These are phyloP conservation scores for Luperina testacea DNA, from an alignment of 2,888 invertebrate species.

Conservation along the genomic window DNA sequence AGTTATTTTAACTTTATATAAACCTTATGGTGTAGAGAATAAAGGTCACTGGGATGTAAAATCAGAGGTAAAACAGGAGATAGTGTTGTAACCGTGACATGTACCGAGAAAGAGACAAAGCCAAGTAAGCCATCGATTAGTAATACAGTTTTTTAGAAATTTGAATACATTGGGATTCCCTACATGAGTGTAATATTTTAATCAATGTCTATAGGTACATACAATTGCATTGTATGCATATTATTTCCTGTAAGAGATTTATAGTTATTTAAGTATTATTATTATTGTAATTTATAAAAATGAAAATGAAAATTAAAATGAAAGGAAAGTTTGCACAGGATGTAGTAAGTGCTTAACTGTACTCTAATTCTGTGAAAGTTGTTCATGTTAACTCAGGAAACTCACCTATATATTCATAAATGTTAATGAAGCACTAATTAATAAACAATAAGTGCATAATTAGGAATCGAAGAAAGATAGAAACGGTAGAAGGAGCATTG, in stretches of 20 bases:
- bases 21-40: no score
- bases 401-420: background rate
- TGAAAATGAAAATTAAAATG: conserved; percentile 13
- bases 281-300: no score
- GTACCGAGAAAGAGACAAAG: background rate
- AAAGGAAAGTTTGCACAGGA: background rate
- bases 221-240: conserved; percentile 36
- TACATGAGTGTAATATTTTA: conserved; percentile 16
- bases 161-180: conserved; percentile 25
- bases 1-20: no score
- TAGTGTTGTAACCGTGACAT: background rate
- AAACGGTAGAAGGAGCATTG: background rate
- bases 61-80: background rate
- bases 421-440: background rate
- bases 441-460: background rate
- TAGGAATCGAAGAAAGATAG: background rate
- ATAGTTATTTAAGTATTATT: background rate
- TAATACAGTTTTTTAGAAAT: conserved; percentile 32
- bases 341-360: background rate
- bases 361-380: background rate
- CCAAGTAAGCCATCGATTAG: conserved; percentile 6
- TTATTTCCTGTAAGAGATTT: conserved; percentile 38
- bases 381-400: background rate
- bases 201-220: conserved; percentile 10
- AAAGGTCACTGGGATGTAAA: no score